Evolutionary conservation across 2,888 invertebrate genomes (phyloP).

Genomic region (Bedellia somnulentella): DNA sequence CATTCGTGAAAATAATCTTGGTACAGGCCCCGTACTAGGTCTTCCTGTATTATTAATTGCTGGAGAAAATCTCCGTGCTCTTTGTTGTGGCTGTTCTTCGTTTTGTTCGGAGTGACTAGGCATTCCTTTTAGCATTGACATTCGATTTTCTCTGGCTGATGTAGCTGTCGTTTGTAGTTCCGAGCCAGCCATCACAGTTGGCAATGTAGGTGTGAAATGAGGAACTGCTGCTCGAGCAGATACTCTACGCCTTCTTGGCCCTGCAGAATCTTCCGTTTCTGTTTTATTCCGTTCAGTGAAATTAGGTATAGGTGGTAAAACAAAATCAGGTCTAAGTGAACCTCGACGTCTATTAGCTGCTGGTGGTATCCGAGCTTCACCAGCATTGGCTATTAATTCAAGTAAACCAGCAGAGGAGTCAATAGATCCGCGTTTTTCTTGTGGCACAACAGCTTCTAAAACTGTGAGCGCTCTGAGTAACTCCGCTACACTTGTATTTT

Average conservation of each 20-base stretch:
- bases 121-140: slow-evolving; percentile 39
- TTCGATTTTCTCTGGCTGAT: slow-evolving; percentile 42
- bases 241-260: slow-evolving; percentile 36
- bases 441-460: slow-evolving; percentile 46
- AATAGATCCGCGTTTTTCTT: slow-evolving; percentile 13
- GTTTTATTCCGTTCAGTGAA: slow-evolving; percentile 15
- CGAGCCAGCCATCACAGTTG: slow-evolving; percentile 48
- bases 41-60: slow-evolving; percentile 34
- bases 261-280: slow-evolving; percentile 27
- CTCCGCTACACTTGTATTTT: slow-evolving; percentile 82
- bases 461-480: slow-evolving; percentile 75
- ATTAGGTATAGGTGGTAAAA: slow-evolving; percentile 20
- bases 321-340: slow-evolving; percentile 35
- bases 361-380: slow-evolving; percentile 6
- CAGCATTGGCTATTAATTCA: slow-evolving; percentile 18
- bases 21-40: slow-evolving; percentile 35
- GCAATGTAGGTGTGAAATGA: slow-evolving; percentile 44
- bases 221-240: slow-evolving; percentile 42
- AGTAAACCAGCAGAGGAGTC: slow-evolving; percentile 22
- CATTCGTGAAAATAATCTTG: slow-evolving; percentile 42
- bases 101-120: slow-evolving; percentile 38
- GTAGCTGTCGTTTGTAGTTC: slow-evolving; percentile 43
- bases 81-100: slow-evolving; percentile 23
- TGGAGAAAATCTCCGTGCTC: slow-evolving; percentile 41
- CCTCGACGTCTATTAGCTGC: slow-evolving; percentile 27